phyloP scores from a whole-genome alignment of 2,888 invertebrate genomes.

The Lasioglossum lativentre region DNA sequence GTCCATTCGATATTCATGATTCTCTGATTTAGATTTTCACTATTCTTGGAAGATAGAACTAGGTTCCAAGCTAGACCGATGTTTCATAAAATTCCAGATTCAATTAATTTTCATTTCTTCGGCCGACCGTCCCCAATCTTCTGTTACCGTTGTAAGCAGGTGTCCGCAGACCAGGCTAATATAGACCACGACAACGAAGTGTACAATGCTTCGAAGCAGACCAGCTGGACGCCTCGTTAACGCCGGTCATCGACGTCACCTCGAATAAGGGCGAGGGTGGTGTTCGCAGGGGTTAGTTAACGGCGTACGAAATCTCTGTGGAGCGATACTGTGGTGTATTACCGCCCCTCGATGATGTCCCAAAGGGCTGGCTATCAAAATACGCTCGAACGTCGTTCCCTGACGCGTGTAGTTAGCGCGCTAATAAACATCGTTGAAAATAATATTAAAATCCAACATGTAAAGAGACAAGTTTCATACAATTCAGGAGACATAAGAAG shows the following conservation, averaged over 20 bases:
- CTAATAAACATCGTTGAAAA: not conserved
- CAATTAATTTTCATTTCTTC: not conserved
- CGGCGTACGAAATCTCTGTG: constrained; percentile 40
- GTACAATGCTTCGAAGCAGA: constrained; percentile 4
- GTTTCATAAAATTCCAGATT: too few relatives aligned
- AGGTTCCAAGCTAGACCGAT: not conserved
- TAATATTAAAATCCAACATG: not conserved
- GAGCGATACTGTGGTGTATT: constrained; percentile 31
- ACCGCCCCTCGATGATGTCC: constrained; percentile 38
- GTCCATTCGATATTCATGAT: not conserved
- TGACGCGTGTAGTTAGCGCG: not conserved
- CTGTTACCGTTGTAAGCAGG: not conserved
- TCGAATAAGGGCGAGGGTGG: constrained; percentile 20
- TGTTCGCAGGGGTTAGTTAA: constrained; percentile 27
- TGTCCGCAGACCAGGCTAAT: not conserved
- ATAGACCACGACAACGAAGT: not conserved
- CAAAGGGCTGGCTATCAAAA: constrained; percentile 4
- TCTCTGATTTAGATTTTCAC: not conserved
- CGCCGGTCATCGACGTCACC: constrained; percentile 37
- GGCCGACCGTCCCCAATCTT: not conserved
- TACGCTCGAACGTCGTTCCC: not conserved
- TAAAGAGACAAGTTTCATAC: too few relatives aligned
- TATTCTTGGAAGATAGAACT: not conserved
- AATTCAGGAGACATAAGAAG: too few relatives aligned
- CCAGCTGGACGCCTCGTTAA: constrained; percentile 36